phyloP scores from a whole-genome alignment of 2,888 invertebrate species.

The Ormyrus pomaceus region DNA sequence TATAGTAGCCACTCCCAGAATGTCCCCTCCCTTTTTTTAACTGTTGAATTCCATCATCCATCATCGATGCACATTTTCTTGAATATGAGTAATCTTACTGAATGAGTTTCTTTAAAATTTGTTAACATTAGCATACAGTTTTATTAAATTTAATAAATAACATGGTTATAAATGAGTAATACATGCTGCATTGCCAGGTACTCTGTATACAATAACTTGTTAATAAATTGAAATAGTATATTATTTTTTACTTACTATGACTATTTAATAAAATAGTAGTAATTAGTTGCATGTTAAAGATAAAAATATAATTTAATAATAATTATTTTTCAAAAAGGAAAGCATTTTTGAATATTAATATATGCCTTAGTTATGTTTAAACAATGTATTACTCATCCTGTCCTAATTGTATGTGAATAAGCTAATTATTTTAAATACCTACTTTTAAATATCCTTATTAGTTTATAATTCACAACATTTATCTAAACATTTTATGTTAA shows the following conservation, averaged over 20 bases:
- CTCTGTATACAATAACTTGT: too few species aligned
- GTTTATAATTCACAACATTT: neutral
- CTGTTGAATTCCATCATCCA: slow-evolving; percentile 45
- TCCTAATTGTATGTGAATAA: neutral
- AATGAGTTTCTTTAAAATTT: slow-evolving; percentile 47
- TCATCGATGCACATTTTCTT: slow-evolving; percentile 18
- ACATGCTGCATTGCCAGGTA: too few species aligned
- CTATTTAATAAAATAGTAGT: too few species aligned
- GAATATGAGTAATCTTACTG: slow-evolving; percentile 50
- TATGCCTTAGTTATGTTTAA: neutral
- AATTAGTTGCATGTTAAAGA: too few species aligned
- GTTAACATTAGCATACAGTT: neutral
- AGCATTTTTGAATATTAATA: neutral
- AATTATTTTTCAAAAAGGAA: too few species aligned
- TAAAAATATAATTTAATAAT: too few species aligned
- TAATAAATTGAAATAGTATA: too few species aligned
- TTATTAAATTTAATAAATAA: neutral
- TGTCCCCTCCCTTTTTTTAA: slow-evolving; percentile 46
- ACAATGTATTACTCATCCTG: neutral
- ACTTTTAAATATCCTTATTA: neutral
- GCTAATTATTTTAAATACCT: neutral
- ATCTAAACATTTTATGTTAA: slow-evolving; percentile 4
- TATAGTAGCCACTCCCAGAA: slow-evolving; percentile 54
- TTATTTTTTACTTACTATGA: too few species aligned
- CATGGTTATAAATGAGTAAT: too few species aligned